Percentiles rank a stretch among this genome's conserved stretches.
phyloP scores from a whole-genome alignment of 2,113 vertebrate genomes.

The Barbus barbus region DNA sequence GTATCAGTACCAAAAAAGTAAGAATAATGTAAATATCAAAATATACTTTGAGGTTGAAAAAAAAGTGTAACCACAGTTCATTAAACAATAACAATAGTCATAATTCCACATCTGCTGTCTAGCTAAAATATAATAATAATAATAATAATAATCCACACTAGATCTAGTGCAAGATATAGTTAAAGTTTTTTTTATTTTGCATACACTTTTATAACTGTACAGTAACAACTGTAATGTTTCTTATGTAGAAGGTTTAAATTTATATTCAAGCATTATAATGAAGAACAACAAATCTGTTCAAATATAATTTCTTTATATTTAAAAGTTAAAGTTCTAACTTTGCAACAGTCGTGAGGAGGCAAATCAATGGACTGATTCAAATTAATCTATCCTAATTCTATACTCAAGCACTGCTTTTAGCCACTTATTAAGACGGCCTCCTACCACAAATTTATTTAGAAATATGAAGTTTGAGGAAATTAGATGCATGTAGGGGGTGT shows the following conservation, averaged over 20 bases:
- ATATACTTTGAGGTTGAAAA: too few species aligned
- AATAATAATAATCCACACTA: not conserved
- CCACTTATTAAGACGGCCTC: not conserved
- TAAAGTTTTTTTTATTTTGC: too few species aligned
- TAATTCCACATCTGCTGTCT: too few species aligned
- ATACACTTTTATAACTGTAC: not conserved
- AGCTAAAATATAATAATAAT: too few species aligned
- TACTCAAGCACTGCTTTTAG: constrained; percentile 11
- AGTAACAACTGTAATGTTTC: not conserved
- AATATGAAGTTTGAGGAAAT: not conserved
- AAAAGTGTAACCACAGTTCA: too few species aligned
- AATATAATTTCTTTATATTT: not conserved
- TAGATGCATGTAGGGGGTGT: not conserved
- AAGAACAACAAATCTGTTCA: not conserved
- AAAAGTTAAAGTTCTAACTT: not conserved
- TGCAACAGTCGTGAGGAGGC: not conserved
- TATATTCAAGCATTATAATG: not conserved
- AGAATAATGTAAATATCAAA: too few species aligned
- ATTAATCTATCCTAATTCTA: not conserved
- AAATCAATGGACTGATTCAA: constrained; percentile 18
- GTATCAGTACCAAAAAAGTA: not conserved
- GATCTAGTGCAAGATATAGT: not conserved
- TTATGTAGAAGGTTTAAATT: not conserved
- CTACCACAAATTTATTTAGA: not conserved
- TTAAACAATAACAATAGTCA: not conserved